Evolutionary conservation across 2,888 invertebrate species (phyloP), one percentile per base, ranked within the genome.

Genomic region (Allolobophora icterica): DNA sequence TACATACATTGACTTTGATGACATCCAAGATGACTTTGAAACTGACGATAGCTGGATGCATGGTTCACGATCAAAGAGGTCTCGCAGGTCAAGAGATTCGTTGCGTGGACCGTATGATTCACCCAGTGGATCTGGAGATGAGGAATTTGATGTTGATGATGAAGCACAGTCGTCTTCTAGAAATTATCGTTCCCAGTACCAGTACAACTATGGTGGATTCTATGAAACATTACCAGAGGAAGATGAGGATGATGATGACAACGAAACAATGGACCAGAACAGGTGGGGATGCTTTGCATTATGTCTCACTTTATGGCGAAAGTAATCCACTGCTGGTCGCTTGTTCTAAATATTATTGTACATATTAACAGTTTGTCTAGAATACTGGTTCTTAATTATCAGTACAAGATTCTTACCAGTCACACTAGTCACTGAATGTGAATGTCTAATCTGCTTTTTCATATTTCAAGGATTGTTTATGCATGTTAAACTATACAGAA

Each of bases 221-320:
- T 38, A 87, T 35, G 87, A 87, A 33, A 87, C 34, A 13, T 71
- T 71, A 71, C 35, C 34, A 87, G 87, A 87, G 34, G 87, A 87
- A 38, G 38, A 87, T 34, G 89, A 89, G 30, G 87, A 35, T 11
- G 91, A 35, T n/a, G 90, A 90, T 34, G 91, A 91, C 11, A 45
- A 21, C 35, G 87, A 89, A 34, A 40, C 30, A 24, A 42, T 40
- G 15, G 89, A 40, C 30, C 34, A 35, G 35, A 45, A 89, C 21
- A 42, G 45, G 33, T 83, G 8, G 13, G 71, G 1, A 71, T 71
- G 52, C 52, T 71, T 71, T 71, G n/a, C n/a, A 1, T 15, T 24
- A 42, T 24, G 24, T 24, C 8, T 71, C 71, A 71, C n/a, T 71
- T 30, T 71, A 8, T 1, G 24, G 52, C 19, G 0, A 5, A 71